phyloP scores from a whole-genome alignment of 2,888 invertebrate species.

The Sminthurides aquaticus region DNA sequence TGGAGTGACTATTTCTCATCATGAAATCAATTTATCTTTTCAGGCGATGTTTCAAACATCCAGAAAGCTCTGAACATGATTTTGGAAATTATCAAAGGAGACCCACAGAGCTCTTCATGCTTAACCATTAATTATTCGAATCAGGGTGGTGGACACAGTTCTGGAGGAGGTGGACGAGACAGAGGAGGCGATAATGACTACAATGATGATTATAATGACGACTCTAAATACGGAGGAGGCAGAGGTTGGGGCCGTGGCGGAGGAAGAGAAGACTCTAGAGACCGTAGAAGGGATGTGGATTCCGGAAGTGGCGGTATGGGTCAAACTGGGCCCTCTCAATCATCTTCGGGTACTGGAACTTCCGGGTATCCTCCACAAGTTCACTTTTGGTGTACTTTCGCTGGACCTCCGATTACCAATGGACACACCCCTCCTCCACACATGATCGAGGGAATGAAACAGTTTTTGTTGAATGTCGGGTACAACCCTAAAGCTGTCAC shows the following conservation, averaged over 20 bases:
- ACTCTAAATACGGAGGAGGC: conserved; percentile 33
- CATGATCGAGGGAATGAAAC: conserved; percentile 43
- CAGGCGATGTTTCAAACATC: conserved; percentile 41
- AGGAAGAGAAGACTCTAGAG: conserved; percentile 15
- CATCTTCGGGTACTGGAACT: conserved; percentile 18
- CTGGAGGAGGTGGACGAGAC: conserved; percentile 4
- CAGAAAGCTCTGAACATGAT: conserved; percentile 41
- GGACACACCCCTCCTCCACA: conserved; percentile 42
- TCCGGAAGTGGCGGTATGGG: conserved; percentile 20
- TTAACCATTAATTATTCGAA: conserved; percentile 42
- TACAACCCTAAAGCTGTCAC: conserved; percentile 41
- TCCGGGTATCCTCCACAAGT: conserved; percentile 43
- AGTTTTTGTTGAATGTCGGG: conserved; percentile 40
- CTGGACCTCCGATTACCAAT: conserved; percentile 42
- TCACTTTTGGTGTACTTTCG: conserved; percentile 43
- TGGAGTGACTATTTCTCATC: neutral
- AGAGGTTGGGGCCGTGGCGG: conserved; percentile 28
- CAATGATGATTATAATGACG: conserved; percentile 39
- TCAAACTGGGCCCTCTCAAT: conserved; percentile 6
- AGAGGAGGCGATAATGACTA: conserved; percentile 29
- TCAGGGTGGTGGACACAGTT: conserved; percentile 23
- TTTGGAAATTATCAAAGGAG: conserved; percentile 42
- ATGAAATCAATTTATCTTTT: conserved; percentile 1
- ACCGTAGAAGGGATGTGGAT: neutral
- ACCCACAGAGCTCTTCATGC: conserved; percentile 42